phyloP scores from a whole-genome alignment of 2,888 invertebrate species.

The Sycophila texana region DNA sequence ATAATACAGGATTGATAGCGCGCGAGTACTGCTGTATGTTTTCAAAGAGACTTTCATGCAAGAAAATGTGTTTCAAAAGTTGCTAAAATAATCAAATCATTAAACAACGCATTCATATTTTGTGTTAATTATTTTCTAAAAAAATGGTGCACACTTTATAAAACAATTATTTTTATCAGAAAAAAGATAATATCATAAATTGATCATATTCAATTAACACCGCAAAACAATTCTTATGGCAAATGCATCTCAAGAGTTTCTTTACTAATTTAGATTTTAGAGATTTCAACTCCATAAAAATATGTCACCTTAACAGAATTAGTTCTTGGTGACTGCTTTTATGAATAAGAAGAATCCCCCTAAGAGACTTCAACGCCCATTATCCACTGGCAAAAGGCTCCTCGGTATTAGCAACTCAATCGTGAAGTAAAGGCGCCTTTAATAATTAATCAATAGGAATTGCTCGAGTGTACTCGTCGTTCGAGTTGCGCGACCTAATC shows the following conservation, averaged over 20 bases:
- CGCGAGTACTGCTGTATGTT: conserved; percentile 3
- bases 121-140: background rate
- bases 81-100: background rate
- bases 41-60: background rate
- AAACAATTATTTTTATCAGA: background rate
- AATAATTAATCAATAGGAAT: background rate
- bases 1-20: conserved; percentile 44
- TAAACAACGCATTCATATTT: background rate
- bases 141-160: background rate
- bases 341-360: conserved; percentile 36
- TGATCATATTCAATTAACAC: background rate
- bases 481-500: too few relatives aligned
- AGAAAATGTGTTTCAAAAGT: background rate
- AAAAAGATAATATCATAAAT: background rate
- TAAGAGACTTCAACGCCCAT: conserved; percentile 48
- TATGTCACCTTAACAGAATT: conserved; percentile 27
- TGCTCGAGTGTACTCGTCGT: background rate
- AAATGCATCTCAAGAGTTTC: too few relatives aligned
- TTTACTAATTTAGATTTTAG: background rate
- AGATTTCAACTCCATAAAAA: conserved; percentile 40
- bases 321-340: conserved; percentile 28
- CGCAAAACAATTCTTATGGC: background rate
- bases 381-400: background rate
- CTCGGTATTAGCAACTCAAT: background rate
- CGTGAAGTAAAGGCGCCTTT: background rate